Evolutionary conservation across 1,140 invertebrate species (phyloP).

Genomic region (Zaprionus capensis): DNA sequence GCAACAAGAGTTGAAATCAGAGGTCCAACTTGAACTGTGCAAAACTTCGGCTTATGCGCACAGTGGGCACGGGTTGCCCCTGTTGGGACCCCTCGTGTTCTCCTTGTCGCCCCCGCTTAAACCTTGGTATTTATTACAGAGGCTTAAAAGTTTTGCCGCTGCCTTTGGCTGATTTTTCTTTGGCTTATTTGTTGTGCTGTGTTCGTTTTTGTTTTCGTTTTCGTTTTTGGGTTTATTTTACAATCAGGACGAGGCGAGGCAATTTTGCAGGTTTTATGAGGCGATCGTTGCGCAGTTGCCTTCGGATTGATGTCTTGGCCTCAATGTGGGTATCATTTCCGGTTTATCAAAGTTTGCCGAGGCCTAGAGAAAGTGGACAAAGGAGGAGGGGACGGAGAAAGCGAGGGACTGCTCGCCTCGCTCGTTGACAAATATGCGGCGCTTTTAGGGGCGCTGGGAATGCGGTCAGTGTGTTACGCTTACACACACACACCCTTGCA

Average conservation of each 20-base stretch:
- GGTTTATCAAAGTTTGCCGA: constrained; percentile 56
- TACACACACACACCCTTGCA: not conserved
- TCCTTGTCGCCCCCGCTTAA: constrained; percentile 23
- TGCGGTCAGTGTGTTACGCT: constrained; percentile 67
- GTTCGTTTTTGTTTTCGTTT: not conserved
- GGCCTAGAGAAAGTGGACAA: not conserved
- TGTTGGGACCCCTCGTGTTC: not conserved
- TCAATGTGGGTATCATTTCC: constrained; percentile 66
- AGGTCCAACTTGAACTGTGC: constrained; percentile 53
- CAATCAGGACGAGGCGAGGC: constrained; percentile 47
- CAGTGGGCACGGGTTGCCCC: constrained; percentile 37
- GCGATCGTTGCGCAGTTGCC: constrained; percentile 57
- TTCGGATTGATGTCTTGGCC: constrained; percentile 15
- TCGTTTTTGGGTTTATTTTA: constrained; percentile 14
- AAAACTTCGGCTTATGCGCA: constrained; percentile 73
- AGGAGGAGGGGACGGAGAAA: not conserved
- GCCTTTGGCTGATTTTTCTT: constrained; percentile 15
- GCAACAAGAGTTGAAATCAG: constrained; percentile 55
- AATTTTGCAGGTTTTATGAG: constrained; percentile 72
- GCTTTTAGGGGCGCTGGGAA: constrained; percentile 61
- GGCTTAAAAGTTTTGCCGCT: constrained; percentile 61
- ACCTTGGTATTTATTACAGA: constrained; percentile 70
- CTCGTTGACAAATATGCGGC: constrained; percentile 74
- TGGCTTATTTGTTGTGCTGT: constrained; percentile 19
- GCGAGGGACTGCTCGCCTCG: not conserved